Evolutionary conservation across 2,888 invertebrate genomes (phyloP).

Genomic region (Thecocarcelia acutangulata): DNA sequence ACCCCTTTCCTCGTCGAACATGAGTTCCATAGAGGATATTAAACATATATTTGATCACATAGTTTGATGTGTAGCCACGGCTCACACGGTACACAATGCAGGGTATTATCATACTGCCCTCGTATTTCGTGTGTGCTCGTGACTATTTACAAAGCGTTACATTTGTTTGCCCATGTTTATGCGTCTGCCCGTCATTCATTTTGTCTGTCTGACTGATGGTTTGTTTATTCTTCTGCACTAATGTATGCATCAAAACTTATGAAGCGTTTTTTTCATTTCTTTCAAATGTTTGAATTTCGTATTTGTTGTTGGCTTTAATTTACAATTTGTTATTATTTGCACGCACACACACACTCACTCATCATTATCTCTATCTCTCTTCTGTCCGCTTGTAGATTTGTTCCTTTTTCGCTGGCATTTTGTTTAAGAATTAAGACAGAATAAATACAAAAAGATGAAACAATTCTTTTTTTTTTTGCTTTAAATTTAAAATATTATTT

Average conservation of each 20-base stretch:
- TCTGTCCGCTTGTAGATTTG: too few relatives aligned
- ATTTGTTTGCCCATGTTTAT: conserved; percentile 34
- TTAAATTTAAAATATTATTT: too few relatives aligned
- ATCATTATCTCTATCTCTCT: too few relatives aligned
- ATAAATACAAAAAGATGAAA: too few relatives aligned
- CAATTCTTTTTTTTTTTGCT: too few relatives aligned
- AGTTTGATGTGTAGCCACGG: too few relatives aligned
- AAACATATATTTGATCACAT: too few relatives aligned
- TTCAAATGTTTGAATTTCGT: background rate
- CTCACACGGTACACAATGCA: too few relatives aligned
- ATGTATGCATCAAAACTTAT: conserved; percentile 25
- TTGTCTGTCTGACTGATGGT: conserved; percentile 13
- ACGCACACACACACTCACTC: conserved; percentile 5
- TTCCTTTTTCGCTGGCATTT: too few relatives aligned
- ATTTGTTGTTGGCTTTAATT: conserved; percentile 35
- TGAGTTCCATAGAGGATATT: too few relatives aligned
- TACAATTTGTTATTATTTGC: conserved; percentile 48
- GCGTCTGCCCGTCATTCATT: conserved; percentile 24
- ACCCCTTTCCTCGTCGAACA: too few relatives aligned
- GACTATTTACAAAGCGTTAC: background rate
- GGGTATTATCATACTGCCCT: background rate
- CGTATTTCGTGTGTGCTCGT: background rate
- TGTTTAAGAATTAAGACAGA: too few relatives aligned
- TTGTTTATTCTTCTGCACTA: conserved; percentile 24
- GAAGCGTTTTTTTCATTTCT: background rate